A percentile compares a stretch with the other conserved stretches of the same genome.
Evolutionary conservation across 1,140 invertebrate genomes (phyloP).

Genomic region (Liolophura sinensis): DNA sequence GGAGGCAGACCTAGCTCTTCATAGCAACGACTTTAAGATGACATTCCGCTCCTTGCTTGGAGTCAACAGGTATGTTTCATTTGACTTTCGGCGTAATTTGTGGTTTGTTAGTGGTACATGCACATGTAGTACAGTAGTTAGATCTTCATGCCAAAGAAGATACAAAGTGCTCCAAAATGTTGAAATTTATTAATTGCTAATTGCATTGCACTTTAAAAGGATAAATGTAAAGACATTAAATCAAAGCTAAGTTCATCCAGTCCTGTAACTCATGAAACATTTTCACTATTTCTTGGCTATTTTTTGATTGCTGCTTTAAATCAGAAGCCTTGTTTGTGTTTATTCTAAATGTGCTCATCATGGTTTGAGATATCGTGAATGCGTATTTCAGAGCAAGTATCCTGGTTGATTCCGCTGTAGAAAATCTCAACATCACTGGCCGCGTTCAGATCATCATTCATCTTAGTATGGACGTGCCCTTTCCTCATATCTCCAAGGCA

Average conservation of each 20-base stretch:
- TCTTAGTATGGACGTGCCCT: slow-evolving; percentile 62
- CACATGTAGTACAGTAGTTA: too few species aligned
- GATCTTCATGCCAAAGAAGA: too few species aligned
- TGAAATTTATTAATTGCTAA: too few species aligned
- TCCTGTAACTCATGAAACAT: background rate
- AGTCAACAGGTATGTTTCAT: slow-evolving; percentile 58
- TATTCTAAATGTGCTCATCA: background rate
- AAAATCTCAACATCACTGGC: slow-evolving; percentile 62
- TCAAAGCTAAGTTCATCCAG: too few species aligned
- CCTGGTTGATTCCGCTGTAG: slow-evolving; percentile 54
- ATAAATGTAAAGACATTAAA: too few species aligned
- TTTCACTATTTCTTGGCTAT: background rate
- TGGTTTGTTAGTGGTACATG: too few species aligned
- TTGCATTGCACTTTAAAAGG: too few species aligned
- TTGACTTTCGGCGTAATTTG: too few species aligned
- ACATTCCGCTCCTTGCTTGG: slow-evolving; percentile 62
- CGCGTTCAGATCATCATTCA: slow-evolving; percentile 60
- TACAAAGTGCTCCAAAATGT: too few species aligned
- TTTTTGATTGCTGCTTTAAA: background rate
- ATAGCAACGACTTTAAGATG: slow-evolving; percentile 64
- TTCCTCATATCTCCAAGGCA: slow-evolving; percentile 63
- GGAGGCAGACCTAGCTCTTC: slow-evolving; percentile 61
- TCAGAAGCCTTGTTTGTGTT: background rate
- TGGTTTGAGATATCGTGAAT: background rate
- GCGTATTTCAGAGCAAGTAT: slow-evolving; percentile 37